Evolutionary conservation across 2,888 invertebrate species (phyloP), one percentile per base, ranked within the genome.

Genomic region (Vannuccia rotundouncinata): DNA sequence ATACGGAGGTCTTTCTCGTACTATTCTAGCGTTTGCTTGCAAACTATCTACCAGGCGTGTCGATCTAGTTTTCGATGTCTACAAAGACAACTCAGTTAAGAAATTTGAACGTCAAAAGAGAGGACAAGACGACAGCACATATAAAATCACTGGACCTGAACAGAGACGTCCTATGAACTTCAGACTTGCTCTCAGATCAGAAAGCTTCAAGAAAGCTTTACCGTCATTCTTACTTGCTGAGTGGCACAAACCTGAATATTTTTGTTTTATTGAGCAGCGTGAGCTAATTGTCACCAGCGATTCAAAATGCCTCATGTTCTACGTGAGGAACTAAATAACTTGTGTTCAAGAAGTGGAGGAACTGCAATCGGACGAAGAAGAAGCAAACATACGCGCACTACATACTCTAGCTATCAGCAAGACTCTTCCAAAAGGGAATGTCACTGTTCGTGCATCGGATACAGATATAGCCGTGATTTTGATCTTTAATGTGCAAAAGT

Each of bases 41-140:
- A 73, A 73, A n/a, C 74, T 73, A 22, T 73, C 74, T 10, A 2
- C 74, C 2, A 22, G 2, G n/a, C 74, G 74, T n/a, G 22, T 73
- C 22, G 74, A 73, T 28, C 5, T 73, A n/a, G 74, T 73, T 73
- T 73, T 73, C 22, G 74, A 73, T 28, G 74, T 73, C 10, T 73
- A 73, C 27, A 73, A 27, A 27, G 74, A 73, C 10, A 73, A 73
- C 10, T 73, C 22, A 22, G 22, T 22, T 5, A 73, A 73, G 29
- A 5, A 27, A 22, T 73, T 73, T 28, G 74, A 73, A 73, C 74
- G 74, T 13, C 22, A 73, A 13, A 13, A 13, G 5, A n/a, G 10
- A 13, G 5, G 22, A 22, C 10, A n/a, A 10, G n/a, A 13, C 5
- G 22, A 73, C 5, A 27, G 22, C 5, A 27, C 5, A 73, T 22